Evolutionary conservation across 2,113 vertebrate species (phyloP).

Genomic region (Plecotus auritus): DNA sequence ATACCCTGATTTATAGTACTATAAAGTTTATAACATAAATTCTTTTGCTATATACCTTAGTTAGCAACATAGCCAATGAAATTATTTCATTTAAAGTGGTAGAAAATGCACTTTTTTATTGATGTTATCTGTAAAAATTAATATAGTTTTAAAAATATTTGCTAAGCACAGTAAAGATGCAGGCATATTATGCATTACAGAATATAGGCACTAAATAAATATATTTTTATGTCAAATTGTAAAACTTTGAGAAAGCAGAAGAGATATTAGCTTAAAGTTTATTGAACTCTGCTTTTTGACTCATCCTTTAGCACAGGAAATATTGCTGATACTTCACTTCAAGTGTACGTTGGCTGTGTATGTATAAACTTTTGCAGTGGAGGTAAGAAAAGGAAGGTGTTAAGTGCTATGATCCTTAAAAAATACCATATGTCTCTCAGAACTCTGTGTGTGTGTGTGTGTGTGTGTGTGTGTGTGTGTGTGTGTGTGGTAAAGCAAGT

Average conservation of each 20-base stretch:
- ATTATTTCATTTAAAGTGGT: constrained; percentile 24
- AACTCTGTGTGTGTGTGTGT: background rate
- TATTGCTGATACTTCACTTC: constrained; percentile 2
- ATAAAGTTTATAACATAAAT: background rate
- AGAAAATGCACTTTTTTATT: background rate
- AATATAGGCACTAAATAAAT: background rate
- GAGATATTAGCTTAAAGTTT: background rate
- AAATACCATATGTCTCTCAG: background rate
- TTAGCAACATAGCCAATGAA: background rate
- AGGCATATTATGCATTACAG: background rate
- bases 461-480: no score
- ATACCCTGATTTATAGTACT: background rate
- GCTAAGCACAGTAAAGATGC: background rate
- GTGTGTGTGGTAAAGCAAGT: background rate
- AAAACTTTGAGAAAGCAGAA: constrained; percentile 6
- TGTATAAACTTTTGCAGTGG: background rate
- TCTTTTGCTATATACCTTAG: background rate
- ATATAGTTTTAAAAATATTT: background rate
- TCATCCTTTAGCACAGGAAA: constrained; percentile 24
- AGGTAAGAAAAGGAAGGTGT: background rate
- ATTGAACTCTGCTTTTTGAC: constrained; percentile 28
- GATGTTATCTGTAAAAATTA: constrained; percentile 27
- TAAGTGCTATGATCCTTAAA: background rate
- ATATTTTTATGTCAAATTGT: constrained; percentile 16
- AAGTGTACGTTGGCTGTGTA: background rate